A percentile compares a stretch with the other conserved stretches of the same genome.
Evolutionary conservation across 2,113 vertebrate species (phyloP).

Genomic region (Tichodroma muraria): DNA sequence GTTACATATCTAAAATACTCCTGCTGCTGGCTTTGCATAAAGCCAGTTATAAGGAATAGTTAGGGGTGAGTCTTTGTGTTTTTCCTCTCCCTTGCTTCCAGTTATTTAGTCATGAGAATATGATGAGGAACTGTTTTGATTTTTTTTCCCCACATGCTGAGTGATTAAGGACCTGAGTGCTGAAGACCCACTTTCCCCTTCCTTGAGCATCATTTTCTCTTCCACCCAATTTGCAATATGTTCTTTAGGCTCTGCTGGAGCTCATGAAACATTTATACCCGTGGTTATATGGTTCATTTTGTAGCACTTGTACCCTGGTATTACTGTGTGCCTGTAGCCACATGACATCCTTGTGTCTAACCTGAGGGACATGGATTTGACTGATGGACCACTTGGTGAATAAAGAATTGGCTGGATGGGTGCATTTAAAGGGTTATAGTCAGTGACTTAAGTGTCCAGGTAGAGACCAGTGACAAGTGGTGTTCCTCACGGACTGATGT

Average conservation of each 20-base stretch:
- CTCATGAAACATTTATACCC: neutral
- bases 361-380: neutral
- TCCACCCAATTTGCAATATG: neutral
- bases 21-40: neutral
- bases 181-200: neutral
- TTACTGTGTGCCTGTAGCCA: neutral
- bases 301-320: neutral
- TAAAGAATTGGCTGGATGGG: neutral
- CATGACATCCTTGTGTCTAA: neutral
- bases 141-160: neutral
- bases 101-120: neutral
- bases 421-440: neutral
- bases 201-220: neutral
- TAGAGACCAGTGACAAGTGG: neutral
- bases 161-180: constrained; percentile 21
- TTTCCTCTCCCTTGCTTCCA: neutral
- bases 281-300: neutral
- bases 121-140: neutral
- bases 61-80: neutral
- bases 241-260: constrained; percentile 13
- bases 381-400: neutral
- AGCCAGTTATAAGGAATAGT: neutral
- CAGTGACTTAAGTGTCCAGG: neutral
- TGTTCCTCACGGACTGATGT: neutral
- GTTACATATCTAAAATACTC: neutral